A percentile compares a stretch with the other conserved stretches of the same genome.
Conservation (phyloP, 2,888 invertebrate species). For the Hermaeophaga mercurialis region DNA sequence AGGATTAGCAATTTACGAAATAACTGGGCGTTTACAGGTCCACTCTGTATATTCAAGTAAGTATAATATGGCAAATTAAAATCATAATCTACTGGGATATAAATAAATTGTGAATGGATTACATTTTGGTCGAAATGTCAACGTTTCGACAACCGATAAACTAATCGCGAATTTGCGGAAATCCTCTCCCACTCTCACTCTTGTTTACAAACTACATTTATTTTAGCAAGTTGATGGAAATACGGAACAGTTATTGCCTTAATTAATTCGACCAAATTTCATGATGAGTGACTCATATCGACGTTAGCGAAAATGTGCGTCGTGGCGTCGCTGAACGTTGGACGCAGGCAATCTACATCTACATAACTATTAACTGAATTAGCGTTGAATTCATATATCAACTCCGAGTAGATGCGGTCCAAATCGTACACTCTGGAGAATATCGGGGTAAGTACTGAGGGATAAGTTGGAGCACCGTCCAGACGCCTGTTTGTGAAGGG, state of each 20-base stretch:
- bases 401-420: constrained; percentile 8
- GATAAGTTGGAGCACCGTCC: constrained; percentile 3
- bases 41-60: too few relatives aligned
- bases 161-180: too few relatives aligned
- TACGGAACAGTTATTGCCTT: background rate
- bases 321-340: too few relatives aligned
- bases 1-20: too few relatives aligned
- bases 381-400: constrained; percentile 15
- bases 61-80: too few relatives aligned
- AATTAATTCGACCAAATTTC: background rate
- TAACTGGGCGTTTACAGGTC: too few relatives aligned
- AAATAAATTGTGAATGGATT: too few relatives aligned
- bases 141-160: too few relatives aligned
- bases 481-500: constrained; percentile 3
- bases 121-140: too few relatives aligned
- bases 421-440: constrained; percentile 4
- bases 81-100: too few relatives aligned
- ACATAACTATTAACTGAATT: constrained; percentile 12
- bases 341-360: constrained; percentile 9
- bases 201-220: too few relatives aligned
- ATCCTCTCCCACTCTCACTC: too few relatives aligned
- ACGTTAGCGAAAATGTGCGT: constrained; percentile 3
- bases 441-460: constrained; percentile 7
- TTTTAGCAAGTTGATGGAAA: background rate
- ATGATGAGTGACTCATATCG: background rate